Evolutionary conservation across 2,888 invertebrate species (phyloP), one percentile per base, ranked within the genome.

Genomic region (Lepidonotus clava): DNA sequence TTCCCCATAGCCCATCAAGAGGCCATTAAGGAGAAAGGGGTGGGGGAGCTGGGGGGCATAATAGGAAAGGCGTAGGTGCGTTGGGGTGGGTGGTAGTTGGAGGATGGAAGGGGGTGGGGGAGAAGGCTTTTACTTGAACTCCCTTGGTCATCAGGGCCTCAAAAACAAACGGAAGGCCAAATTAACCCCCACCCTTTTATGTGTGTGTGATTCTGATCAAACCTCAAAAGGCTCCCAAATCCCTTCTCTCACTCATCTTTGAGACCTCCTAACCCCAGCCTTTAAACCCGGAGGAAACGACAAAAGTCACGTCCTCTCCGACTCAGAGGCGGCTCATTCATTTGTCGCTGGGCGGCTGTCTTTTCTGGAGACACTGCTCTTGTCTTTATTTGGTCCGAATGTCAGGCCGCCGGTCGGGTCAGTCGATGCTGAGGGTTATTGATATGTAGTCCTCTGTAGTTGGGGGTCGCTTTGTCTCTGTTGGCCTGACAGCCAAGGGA

Each of bases 371-470:
- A 56, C 56, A 24, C 5, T 56, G 24, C 11, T 11, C 61, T 61
- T 24, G 61, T 61, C 61, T 71, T 71, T 36, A 71, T 71, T 18
- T 71, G 36, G 71, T 11, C 21, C 14, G 36, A 34, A n/a, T 71
- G 71, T 71, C 71, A 71, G 71, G 71, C 38, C 36, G 71, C 71
- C 71, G 71, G 36, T 71, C 36, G n/a, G 71, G 36, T 18, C 38
- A 38, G 71, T 71, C 71, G 38, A 36, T 34, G 36, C 71, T 38
- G 36, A 14, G 71, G 71, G 34, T 71, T 71, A 71, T 71, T 71
- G 71, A 71, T 71, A 71, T 34, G 61, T 61, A 61, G 61, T 61
- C 28, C 61, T 61, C 61, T 61, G 61, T 61, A 32, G 61, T 61
- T 32, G 61, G 24, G 24, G 28, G 2, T 32, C 61, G 61, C 61